phyloP scores from a whole-genome alignment of 2,113 vertebrate species.

The Halcyon senegalensis region DNA sequence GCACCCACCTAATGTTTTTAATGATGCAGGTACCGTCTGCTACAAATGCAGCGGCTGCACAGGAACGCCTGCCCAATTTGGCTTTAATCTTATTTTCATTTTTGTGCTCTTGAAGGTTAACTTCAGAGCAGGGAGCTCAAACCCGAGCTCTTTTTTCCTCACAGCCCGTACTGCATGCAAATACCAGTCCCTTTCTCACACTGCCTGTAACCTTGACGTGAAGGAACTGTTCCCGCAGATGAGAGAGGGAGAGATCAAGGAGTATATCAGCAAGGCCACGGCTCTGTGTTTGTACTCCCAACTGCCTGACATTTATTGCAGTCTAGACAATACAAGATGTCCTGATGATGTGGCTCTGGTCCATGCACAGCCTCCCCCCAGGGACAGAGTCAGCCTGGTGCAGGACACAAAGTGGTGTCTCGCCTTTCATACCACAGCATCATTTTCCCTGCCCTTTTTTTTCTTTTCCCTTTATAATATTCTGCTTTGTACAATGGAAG shows the following conservation, averaged over 20 bases:
- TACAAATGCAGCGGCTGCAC: fast-evolving
- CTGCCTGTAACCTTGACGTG: neutral
- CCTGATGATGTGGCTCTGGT: neutral
- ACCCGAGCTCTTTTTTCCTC: neutral
- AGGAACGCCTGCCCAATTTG: neutral
- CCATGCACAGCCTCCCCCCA: neutral
- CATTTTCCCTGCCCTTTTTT: neutral
- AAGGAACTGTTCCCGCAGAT: neutral
- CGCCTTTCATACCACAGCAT: neutral
- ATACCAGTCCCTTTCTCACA: neutral
- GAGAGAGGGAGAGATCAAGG: neutral
- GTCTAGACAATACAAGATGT: neutral
- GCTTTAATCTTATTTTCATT: constrained; percentile 32
- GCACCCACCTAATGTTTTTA: neutral
- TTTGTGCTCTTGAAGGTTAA: constrained; percentile 7
- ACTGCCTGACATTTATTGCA: neutral
- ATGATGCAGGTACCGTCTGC: neutral
- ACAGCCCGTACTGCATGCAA: neutral
- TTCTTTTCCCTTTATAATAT: neutral
- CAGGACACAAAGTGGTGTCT: neutral
- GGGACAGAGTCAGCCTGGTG: neutral
- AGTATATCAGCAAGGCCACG: neutral
- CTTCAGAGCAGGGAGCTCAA: neutral
- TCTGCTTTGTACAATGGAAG: fast-evolving
- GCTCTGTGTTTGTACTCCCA: neutral